phyloP scores from a whole-genome alignment of 1,140 invertebrate genomes.

The Aphaenogaster floridana region DNA sequence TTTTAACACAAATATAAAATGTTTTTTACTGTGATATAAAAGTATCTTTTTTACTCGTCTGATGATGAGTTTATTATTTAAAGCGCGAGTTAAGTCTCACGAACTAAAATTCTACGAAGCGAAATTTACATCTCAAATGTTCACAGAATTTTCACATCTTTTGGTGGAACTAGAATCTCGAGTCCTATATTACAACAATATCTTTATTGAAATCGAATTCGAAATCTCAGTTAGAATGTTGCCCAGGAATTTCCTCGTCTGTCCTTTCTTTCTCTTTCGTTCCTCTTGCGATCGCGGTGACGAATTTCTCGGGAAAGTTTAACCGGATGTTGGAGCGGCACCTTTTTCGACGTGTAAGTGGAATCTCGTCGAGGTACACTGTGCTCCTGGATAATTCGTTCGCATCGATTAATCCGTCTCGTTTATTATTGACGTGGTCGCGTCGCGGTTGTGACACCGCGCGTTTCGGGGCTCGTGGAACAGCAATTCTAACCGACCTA shows the following conservation, averaged over 20 bases:
- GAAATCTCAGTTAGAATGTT: neutral
- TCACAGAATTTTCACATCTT: neutral
- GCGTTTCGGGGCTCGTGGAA: conserved; percentile 31
- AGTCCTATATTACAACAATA: neutral
- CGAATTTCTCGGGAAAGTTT: neutral
- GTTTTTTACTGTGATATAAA: neutral
- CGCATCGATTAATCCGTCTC: conserved; percentile 69
- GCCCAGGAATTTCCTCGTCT: conserved; percentile 42
- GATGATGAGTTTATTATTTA: neutral
- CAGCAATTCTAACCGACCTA: conserved; percentile 4
- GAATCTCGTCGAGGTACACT: neutral
- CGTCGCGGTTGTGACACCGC: conserved; percentile 16
- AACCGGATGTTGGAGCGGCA: neutral
- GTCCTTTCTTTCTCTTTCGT: neutral
- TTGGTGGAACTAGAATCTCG: neutral
- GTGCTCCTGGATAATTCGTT: conserved; percentile 62
- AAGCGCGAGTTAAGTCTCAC: neutral
- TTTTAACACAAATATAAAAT: too few species aligned
- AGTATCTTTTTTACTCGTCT: neutral
- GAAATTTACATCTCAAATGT: neutral
- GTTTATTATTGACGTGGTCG: conserved; percentile 66
- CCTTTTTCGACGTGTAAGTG: conserved; percentile 11
- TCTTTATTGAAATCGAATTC: neutral
- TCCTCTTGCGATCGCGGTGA: neutral
- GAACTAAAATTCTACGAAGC: neutral